phyloP scores from a whole-genome alignment of 1,140 invertebrate species.

The Colletes gigas region DNA sequence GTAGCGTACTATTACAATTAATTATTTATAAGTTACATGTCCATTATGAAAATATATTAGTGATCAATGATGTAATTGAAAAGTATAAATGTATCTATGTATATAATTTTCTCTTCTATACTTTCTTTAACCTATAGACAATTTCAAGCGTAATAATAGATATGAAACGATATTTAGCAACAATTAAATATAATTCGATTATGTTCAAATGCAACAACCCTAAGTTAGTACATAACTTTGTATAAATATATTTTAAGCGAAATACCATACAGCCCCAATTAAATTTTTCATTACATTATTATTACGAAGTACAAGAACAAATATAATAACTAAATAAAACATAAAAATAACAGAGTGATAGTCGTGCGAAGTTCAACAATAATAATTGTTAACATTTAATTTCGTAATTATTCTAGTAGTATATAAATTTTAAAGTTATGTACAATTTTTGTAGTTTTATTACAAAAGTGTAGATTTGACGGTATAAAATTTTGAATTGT shows the following conservation, averaged over 20 bases:
- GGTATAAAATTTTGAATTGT: slow-evolving; percentile 23
- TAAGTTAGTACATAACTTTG: not conserved
- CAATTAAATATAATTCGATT: not conserved
- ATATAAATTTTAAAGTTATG: not conserved
- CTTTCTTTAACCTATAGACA: not conserved
- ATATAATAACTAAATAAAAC: too few species aligned
- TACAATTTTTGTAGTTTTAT: not conserved
- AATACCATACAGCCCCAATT: too few species aligned
- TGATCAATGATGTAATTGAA: not conserved
- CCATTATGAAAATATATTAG: not conserved
- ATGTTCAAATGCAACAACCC: not conserved
- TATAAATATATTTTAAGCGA: too few species aligned
- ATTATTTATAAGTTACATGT: not conserved
- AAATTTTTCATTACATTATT: too few species aligned
- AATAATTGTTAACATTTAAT: too few species aligned
- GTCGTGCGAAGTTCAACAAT: too few species aligned
- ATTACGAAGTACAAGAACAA: too few species aligned
- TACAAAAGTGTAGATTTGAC: not conserved
- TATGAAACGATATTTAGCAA: not conserved
- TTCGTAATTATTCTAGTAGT: not conserved
- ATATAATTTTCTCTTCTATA: not conserved
- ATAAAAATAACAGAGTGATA: not conserved
- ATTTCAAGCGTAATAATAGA: not conserved
- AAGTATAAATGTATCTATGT: not conserved
- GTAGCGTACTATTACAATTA: not conserved